These are phyloP conservation scores for Cataglyphis albicans DNA, from an alignment of 2,888 invertebrate species.

Conservation along the genomic window DNA sequence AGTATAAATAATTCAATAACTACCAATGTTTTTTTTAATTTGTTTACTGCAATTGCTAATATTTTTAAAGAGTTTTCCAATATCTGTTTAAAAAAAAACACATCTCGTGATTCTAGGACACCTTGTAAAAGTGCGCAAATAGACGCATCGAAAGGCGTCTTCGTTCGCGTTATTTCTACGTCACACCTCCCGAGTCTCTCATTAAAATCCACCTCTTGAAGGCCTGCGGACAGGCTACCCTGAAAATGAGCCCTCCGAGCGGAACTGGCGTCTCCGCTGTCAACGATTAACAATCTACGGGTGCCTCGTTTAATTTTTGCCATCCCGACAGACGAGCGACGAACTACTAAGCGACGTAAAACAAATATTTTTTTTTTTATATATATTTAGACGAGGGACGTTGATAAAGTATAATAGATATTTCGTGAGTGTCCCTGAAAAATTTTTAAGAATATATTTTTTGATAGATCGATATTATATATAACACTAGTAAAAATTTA, in stretches of 20 bases:
- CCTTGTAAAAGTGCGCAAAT: conserved; percentile 13
- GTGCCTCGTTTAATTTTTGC: conserved; percentile 50
- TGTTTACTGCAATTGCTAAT: not conserved
- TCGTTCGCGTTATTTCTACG: conserved; percentile 74
- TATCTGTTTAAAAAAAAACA: not conserved
- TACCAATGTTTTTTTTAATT: not conserved
- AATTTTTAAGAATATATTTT: not conserved
- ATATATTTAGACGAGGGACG: not conserved
- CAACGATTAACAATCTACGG: conserved; percentile 59
- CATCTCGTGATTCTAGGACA: conserved; percentile 21
- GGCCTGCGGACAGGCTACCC: conserved; percentile 50
- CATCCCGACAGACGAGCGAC: conserved; percentile 9
- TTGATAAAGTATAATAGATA: not conserved
- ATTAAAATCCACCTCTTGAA: conserved; percentile 76
- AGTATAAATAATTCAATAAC: not conserved
- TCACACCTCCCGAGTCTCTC: conserved; percentile 79
- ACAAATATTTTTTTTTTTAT: conserved; percentile 37
- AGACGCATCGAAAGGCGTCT: not conserved
- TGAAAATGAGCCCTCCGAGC: conserved; percentile 47
- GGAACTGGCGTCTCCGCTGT: conserved; percentile 42
- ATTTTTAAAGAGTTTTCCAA: not conserved
- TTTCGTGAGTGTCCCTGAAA: not conserved
- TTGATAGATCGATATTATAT: not conserved
- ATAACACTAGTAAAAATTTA: not conserved
- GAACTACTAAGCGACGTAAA: not conserved